These are phyloP conservation scores for Trisateles emortualis DNA, from an alignment of 2,888 invertebrate genomes.

Conservation along the genomic window DNA sequence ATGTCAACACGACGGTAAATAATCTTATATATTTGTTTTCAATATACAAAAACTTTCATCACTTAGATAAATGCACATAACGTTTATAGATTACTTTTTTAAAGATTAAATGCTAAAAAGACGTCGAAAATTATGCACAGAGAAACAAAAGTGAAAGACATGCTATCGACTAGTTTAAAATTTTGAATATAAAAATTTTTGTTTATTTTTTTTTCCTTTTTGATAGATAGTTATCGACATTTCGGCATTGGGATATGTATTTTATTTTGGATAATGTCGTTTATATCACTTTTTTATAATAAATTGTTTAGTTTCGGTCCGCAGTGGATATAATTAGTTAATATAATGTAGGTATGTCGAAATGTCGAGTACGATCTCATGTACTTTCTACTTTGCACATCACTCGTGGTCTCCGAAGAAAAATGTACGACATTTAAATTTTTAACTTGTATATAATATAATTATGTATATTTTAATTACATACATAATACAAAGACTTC, in stretches of 20 bases:
- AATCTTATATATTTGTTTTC: conserved; percentile 57
- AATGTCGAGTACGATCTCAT: conserved; percentile 72
- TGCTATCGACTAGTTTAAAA: conserved; percentile 84
- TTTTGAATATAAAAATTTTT: conserved; percentile 85
- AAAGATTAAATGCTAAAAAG: conserved; percentile 79
- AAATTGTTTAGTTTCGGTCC: conserved; percentile 46
- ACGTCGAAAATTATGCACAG: conserved; percentile 80
- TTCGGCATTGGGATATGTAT: conserved; percentile 83
- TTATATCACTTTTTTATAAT: conserved; percentile 46
- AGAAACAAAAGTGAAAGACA: conserved; percentile 73
- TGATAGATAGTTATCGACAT: conserved; percentile 73
- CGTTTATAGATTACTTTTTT: conserved; percentile 70
- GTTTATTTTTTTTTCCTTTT: conserved; percentile 59
- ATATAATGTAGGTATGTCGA: conserved; percentile 64
- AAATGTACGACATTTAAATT: conserved; percentile 80
- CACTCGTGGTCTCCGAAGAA: conserved; percentile 80
- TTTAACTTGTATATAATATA: conserved; percentile 85
- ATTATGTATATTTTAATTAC: conserved; percentile 84
- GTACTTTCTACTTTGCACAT: conserved; percentile 73
- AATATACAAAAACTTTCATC: conserved; percentile 66
- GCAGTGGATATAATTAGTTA: conserved; percentile 49
- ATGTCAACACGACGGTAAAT: conserved; percentile 70
- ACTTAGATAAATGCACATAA: conserved; percentile 80
- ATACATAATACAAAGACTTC: conserved; percentile 85
- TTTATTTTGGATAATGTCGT: conserved; percentile 59